These are phyloP conservation scores for Tetraodon nigroviridis DNA, from an alignment of 2,113 vertebrate genomes.

Conservation along the genomic window DNA sequence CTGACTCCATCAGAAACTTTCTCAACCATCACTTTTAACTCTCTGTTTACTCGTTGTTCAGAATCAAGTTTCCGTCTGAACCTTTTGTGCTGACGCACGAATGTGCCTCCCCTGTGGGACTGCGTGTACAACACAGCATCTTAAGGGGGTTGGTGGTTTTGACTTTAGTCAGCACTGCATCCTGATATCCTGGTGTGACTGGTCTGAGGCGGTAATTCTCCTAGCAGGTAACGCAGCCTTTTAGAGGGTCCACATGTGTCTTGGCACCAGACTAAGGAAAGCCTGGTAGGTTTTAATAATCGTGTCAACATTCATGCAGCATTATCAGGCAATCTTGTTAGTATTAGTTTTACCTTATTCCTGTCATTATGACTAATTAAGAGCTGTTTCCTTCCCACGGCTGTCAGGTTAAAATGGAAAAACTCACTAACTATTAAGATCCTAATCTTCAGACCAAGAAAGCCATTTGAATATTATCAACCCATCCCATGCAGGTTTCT, in stretches of 20 bases:
- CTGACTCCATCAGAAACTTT: conserved; percentile 21
- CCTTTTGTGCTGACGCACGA: conserved; percentile 30
- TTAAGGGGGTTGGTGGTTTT: conserved; percentile 52
- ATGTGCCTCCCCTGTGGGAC: conserved; percentile 55
- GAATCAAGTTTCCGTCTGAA: conserved; percentile 52
- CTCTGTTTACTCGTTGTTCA: conserved; percentile 51
- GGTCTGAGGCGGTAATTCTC: conserved; percentile 65
- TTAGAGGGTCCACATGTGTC: conserved; percentile 86
- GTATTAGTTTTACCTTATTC: conserved; percentile 60
- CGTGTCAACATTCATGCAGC: conserved; percentile 70
- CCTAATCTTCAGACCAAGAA: conserved; percentile 42
- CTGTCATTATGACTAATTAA: conserved; percentile 65
- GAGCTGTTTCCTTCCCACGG: conserved; percentile 57
- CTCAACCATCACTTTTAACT: conserved; percentile 30
- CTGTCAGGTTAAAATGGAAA: conserved; percentile 55
- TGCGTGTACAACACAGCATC: conserved; percentile 59
- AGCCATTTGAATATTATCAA: conserved; percentile 17
- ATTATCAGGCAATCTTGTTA: conserved; percentile 72
- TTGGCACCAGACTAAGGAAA: conserved; percentile 77
- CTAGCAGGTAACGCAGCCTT: conserved; percentile 68
- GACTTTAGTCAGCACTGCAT: conserved; percentile 65
- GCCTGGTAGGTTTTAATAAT: conserved; percentile 75
- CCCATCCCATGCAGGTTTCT: conserved; percentile 11
- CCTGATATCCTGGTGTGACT: conserved; percentile 58
- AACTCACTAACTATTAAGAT: conserved; percentile 36